Conservation (phyloP, 2,888 invertebrate species). For the Microctonus brassicae region DNA sequence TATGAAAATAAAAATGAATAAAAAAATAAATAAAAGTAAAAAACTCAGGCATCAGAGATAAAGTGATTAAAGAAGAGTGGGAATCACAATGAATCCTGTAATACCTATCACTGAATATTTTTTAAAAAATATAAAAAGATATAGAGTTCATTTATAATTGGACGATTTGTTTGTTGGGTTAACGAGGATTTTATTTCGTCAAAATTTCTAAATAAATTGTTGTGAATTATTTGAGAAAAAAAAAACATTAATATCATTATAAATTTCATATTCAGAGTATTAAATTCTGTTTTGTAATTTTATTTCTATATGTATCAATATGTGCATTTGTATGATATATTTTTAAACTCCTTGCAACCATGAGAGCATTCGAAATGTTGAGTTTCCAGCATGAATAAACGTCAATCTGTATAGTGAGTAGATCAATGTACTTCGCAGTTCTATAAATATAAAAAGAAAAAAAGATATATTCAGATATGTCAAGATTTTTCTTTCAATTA, state of each 20-base stretch:
- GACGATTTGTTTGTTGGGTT: not conserved
- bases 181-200: not conserved
- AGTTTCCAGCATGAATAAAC: too few relatives aligned
- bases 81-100: not conserved
- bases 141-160: not conserved
- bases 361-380: too few relatives aligned
- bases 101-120: not conserved
- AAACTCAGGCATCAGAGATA: not conserved
- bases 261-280: too few relatives aligned
- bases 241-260: too few relatives aligned
- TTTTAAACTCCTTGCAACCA: too few relatives aligned
- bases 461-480: not conserved
- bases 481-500: not conserved
- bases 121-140: not conserved
- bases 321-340: too few relatives aligned
- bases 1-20: not conserved
- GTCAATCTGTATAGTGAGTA: not conserved
- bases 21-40: not conserved
- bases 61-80: not conserved
- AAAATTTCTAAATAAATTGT: too few relatives aligned
- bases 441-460: too few relatives aligned
- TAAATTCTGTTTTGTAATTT: too few relatives aligned
- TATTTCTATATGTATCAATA: too few relatives aligned
- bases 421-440: not conserved
- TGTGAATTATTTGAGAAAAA: too few relatives aligned